phyloP scores from a whole-genome alignment of 2,113 vertebrate genomes.

The Cyanocitta stelleri region DNA sequence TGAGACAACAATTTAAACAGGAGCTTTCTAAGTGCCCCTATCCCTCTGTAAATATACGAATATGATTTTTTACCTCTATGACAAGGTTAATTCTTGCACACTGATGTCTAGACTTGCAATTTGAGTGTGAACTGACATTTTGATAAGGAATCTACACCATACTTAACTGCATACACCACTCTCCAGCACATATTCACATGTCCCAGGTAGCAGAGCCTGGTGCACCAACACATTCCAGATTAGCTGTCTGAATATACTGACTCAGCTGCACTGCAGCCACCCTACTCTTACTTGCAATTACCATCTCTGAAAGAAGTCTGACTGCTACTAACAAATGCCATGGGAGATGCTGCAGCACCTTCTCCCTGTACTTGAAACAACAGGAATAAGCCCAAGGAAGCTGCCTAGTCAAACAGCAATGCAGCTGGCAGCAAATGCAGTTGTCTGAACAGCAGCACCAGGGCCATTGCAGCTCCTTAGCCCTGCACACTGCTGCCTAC shows the following conservation, averaged over 20 bases:
- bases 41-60: background rate
- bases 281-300: background rate
- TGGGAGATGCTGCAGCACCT: fast-evolving
- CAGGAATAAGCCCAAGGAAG: background rate
- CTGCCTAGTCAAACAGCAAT: fast-evolving
- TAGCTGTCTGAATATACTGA: background rate
- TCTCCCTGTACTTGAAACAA: background rate
- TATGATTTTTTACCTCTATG: background rate
- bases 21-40: background rate
- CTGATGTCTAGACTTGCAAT: background rate
- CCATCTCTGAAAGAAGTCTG: background rate
- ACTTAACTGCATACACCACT: background rate
- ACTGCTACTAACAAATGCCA: background rate
- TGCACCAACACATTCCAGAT: background rate
- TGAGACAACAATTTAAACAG: background rate
- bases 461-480: fast-evolving
- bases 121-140: background rate
- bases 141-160: background rate
- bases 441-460: background rate
- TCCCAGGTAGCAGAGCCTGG: background rate
- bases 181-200: fast-evolving
- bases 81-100: background rate
- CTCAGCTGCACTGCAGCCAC: background rate
- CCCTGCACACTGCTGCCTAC: fast-evolving
- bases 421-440: background rate